Evolutionary conservation across 2,113 vertebrate species (phyloP), one percentile per base, ranked within the genome.

Genomic region (Xenus cinereus): DNA sequence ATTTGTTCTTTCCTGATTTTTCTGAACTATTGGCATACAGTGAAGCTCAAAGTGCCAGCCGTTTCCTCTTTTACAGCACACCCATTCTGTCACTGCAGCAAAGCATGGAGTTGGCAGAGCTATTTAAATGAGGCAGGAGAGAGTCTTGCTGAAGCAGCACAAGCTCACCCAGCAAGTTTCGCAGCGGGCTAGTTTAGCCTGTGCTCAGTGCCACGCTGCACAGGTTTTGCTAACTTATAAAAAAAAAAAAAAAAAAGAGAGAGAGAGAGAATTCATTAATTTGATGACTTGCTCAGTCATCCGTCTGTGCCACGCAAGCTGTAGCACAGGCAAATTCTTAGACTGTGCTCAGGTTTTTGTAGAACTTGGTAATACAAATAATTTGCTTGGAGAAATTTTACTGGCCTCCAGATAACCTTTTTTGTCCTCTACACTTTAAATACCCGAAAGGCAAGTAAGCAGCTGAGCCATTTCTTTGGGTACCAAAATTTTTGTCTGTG

Each of bases 1-100:
- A 62, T 76, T 79, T 85, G 27, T 93, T 85, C 62, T 94, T 91
- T 78, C 64, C 21, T 84, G n/a, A 35, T 84, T 90, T 94, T 92
- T 78, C 4, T 9, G 69, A 81, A 64, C 80, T 69, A 23, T 9
- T 95, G 83, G 66, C 90, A n/a, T 43, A 66, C 6, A 79, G 76
- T 53, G 37, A 78, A 79, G 43, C 69, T 81, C 0, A 0, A 78
- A 75, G 69, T 81, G 96, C 92, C 83, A 93, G 66, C 76, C 53
- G 1, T 80, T 94, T 93, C 43, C 56, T 89, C 78, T 90, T 73
- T 84, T 87, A 43, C 7, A 59, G 84, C 66, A 69, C 53, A 69
- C 54, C 77, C 48, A 56, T 94, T 89, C 89, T 92, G 83, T 0
- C 0, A 74, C 54, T 2, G 6, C 86, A 91, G 66, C 51, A 86